Evolutionary conservation across 2,113 vertebrate species (phyloP).

Genomic region (Struthio camelus): DNA sequence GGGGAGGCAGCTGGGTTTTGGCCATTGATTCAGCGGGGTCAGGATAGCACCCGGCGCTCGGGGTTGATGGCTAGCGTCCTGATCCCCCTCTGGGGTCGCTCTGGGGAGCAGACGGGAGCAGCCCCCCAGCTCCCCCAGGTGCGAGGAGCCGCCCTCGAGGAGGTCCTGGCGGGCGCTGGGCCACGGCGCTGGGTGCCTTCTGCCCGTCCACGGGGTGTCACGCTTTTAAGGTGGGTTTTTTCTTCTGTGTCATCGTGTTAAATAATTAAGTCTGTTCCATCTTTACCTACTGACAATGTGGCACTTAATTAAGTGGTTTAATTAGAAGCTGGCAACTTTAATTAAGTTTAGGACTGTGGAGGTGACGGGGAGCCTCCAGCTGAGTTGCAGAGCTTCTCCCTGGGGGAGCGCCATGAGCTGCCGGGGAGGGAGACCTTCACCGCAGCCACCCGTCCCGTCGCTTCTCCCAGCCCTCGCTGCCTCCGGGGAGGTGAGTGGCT

Average conservation of each 20-base stretch:
- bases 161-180: no score
- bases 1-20: not conserved
- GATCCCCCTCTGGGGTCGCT: not conserved
- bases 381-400: not conserved
- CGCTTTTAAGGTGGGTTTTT: not conserved
- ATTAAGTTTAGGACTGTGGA: constrained; percentile 67
- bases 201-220: not conserved
- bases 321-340: constrained; percentile 73
- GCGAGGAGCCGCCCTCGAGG: no score
- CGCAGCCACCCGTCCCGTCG: rapidly evolving
- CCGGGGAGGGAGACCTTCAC: not conserved
- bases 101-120: rapidly evolving
- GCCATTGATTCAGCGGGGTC: not conserved
- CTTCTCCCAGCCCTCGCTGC: not conserved
- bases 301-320: constrained; percentile 75
- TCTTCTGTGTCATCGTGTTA: constrained; percentile 27
- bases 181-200: not conserved
- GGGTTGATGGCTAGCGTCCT: not conserved
- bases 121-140: no score
- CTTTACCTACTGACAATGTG: constrained; percentile 61
- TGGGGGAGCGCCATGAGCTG: rapidly evolving
- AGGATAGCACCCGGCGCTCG: not conserved
- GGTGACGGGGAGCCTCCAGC: constrained; percentile 34
- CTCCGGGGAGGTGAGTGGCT: not conserved
- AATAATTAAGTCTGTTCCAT: constrained; percentile 62